These are phyloP conservation scores for Megaleporinus macrocephalus DNA, from an alignment of 2,113 vertebrate genomes.

Conservation along the genomic window DNA sequence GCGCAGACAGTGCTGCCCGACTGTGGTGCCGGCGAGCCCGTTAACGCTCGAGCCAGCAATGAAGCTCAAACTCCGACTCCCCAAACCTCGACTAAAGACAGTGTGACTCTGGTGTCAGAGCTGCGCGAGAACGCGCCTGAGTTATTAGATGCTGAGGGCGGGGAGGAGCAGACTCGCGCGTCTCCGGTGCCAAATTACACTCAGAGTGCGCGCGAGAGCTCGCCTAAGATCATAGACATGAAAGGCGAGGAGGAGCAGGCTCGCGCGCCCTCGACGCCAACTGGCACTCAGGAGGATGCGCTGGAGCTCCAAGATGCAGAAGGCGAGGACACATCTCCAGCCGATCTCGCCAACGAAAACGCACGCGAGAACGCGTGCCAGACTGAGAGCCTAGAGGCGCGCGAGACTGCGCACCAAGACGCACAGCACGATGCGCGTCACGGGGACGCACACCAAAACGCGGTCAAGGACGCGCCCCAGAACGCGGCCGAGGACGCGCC, in stretches of 20 bases:
- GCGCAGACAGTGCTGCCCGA: background rate
- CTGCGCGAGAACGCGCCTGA: constrained; percentile 30
- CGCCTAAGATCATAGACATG: no score
- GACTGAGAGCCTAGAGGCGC: background rate
- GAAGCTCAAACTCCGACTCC: background rate
- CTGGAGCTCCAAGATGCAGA: background rate
- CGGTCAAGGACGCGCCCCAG: no score
- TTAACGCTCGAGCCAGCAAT: background rate
- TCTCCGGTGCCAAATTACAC: no score
- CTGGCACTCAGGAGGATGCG: background rate
- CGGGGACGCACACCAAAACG: background rate
- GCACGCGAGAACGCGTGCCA: background rate
- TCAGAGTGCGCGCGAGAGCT: no score
- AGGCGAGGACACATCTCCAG: background rate
- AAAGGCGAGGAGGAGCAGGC: no score
- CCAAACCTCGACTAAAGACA: background rate
- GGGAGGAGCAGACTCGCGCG: background rate
- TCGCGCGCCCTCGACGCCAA: background rate
- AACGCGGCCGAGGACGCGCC: background rate
- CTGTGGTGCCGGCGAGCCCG: no score
- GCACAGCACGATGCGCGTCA: no score
- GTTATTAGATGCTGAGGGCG: constrained; percentile 35
- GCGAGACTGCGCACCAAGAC: background rate
- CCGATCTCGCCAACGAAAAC: background rate
- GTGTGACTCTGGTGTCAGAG: constrained; percentile 18